These are phyloP conservation scores for Anoplophora glabripennis DNA, from an alignment of 1,140 invertebrate genomes.

Conservation along the genomic window DNA sequence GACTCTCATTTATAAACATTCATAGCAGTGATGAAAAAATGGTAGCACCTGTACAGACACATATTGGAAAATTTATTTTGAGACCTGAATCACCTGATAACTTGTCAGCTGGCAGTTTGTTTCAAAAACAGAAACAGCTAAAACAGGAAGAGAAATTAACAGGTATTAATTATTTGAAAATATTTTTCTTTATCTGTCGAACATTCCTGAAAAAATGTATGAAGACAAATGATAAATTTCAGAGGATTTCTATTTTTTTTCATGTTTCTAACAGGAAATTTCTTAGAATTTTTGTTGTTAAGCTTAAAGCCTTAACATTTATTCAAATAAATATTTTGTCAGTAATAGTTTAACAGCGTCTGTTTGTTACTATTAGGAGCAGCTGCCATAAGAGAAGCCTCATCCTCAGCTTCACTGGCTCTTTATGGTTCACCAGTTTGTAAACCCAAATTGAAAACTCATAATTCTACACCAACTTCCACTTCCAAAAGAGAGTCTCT, in stretches of 20 bases:
- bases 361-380: constrained; percentile 34
- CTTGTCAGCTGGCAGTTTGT: constrained; percentile 53
- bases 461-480: constrained; percentile 5
- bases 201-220: no score
- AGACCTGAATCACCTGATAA: constrained; percentile 57
- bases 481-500: constrained; percentile 7
- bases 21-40: constrained; percentile 40
- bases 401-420: constrained; percentile 18
- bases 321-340: no score
- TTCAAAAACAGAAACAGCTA: constrained; percentile 50
- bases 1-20: constrained; percentile 75
- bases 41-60: constrained; percentile 27
- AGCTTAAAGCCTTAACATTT: no score
- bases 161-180: constrained; percentile 28
- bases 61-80: constrained; percentile 61
- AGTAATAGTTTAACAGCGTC: no score
- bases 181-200: not conserved
- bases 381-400: constrained; percentile 46
- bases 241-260: no score
- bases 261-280: no score
- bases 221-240: no score
- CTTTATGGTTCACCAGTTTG: constrained; percentile 20
- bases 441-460: constrained; percentile 31
- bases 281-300: no score
- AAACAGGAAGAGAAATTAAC: constrained; percentile 28